These are phyloP conservation scores for Ceratoteleas bidentatus DNA, from an alignment of 1,140 invertebrate genomes.

Conservation along the genomic window DNA sequence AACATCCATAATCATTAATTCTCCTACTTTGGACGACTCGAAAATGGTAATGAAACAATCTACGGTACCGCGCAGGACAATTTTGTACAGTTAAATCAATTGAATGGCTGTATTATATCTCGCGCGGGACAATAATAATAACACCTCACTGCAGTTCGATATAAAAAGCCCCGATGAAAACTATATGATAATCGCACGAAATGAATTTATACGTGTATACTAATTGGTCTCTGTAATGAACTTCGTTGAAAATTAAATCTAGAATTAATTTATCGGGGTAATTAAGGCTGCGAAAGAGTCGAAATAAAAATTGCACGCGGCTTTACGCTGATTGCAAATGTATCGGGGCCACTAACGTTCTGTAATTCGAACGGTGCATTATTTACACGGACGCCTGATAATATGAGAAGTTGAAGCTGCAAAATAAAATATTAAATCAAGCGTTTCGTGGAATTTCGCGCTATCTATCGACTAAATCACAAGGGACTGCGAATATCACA, in stretches of 20 bases:
- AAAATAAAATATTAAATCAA: slow-evolving; percentile 65
- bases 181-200: slow-evolving; percentile 14
- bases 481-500: slow-evolving; percentile 61
- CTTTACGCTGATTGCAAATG: slow-evolving; percentile 8
- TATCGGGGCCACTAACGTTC: slow-evolving; percentile 7
- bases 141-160: slow-evolving; percentile 20
- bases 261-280: slow-evolving; percentile 11
- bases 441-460: slow-evolving; percentile 68
- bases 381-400: slow-evolving; percentile 34
- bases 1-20: too few relatives aligned
- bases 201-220: slow-evolving; percentile 36
- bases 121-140: slow-evolving; percentile 27
- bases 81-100: slow-evolving; percentile 20
- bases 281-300: slow-evolving; percentile 4
- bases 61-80: slow-evolving; percentile 4
- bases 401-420: slow-evolving; percentile 42
- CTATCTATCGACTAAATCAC: slow-evolving; percentile 74
- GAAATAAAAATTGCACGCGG: slow-evolving; percentile 13
- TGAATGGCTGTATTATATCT: slow-evolving; percentile 43
- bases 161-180: slow-evolving; percentile 31
- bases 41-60: slow-evolving; percentile 41
- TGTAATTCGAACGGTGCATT: slow-evolving; percentile 23
- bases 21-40: slow-evolving; percentile 20
- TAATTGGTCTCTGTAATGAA: slow-evolving; percentile 31
- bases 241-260: slow-evolving; percentile 19